Conservation (phyloP, 2,113 vertebrate species). For the Callorhinus ursinus region DNA sequence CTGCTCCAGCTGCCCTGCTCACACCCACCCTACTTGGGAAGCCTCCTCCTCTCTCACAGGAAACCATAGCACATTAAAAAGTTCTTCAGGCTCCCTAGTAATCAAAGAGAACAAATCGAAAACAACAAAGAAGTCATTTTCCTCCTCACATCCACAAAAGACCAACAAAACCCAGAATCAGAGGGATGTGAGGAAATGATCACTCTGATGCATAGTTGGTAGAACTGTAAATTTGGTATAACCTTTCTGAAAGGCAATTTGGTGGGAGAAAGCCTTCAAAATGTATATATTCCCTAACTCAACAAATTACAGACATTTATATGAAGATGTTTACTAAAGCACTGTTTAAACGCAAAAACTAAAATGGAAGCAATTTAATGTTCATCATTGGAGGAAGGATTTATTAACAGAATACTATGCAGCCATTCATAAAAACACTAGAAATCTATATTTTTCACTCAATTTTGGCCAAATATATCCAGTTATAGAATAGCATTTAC, state of each 20-base stretch:
- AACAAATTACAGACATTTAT: not conserved
- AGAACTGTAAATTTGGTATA: not conserved
- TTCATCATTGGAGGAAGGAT: not conserved
- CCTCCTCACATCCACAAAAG: not conserved
- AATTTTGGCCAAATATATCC: not conserved
- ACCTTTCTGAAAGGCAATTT: not conserved
- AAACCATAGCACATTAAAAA: not conserved
- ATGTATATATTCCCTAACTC: not conserved
- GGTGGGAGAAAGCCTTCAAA: not conserved
- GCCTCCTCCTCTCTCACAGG: not conserved
- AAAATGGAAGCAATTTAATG: not conserved
- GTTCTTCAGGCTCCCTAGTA: not conserved
- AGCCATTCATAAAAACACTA: conserved; percentile 5
- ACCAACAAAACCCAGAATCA: not conserved
- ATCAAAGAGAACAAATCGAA: not conserved
- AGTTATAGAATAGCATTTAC: not conserved
- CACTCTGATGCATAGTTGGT: not conserved
- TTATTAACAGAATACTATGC: not conserved
- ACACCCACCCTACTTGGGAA: not conserved
- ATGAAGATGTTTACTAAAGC: not conserved
- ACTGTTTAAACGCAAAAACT: not conserved
- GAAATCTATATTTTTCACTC: not conserved
- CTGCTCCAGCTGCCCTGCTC: not conserved
- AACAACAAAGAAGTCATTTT: not conserved
- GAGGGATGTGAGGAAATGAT: not conserved